Conservation (phyloP, 2,888 invertebrate genomes). For the Noctua fimbriata region DNA sequence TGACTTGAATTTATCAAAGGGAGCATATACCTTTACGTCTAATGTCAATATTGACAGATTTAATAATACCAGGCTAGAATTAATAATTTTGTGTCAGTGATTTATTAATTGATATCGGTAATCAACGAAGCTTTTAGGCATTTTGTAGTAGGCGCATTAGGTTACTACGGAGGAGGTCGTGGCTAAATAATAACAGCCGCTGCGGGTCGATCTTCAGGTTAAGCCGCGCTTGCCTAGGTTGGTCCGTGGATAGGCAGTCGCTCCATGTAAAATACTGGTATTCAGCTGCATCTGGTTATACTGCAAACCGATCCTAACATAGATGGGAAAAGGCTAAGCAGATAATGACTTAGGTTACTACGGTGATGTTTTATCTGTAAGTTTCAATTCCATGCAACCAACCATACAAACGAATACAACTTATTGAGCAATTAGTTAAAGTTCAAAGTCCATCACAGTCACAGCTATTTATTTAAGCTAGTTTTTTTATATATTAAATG, state of each 20-base stretch:
- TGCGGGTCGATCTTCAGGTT: neutral
- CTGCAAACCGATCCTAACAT: neutral
- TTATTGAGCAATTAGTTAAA: neutral
- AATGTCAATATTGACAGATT: constrained; percentile 28
- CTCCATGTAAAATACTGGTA: neutral
- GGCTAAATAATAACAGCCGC: neutral
- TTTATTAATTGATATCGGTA: constrained; percentile 17
- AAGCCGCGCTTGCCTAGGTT: neutral
- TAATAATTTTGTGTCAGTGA: constrained; percentile 18
- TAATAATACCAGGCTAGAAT: constrained; percentile 18
- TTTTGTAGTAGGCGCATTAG: neutral
- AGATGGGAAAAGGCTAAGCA: neutral
- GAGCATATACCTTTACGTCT: constrained; percentile 21
- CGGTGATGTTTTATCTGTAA: neutral
- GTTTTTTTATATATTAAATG: too few species aligned
- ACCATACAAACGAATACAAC: neutral
- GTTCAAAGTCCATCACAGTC: neutral
- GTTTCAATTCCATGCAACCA: neutral
- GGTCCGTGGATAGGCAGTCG: neutral
- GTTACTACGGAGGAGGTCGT: neutral
- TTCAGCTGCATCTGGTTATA: neutral
- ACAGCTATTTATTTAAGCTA: neutral
- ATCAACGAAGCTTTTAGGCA: neutral
- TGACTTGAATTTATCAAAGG: constrained; percentile 54
- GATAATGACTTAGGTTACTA: neutral